phyloP scores from a whole-genome alignment of 2,888 invertebrate genomes.

The Glyphotaelius pellucidus region DNA sequence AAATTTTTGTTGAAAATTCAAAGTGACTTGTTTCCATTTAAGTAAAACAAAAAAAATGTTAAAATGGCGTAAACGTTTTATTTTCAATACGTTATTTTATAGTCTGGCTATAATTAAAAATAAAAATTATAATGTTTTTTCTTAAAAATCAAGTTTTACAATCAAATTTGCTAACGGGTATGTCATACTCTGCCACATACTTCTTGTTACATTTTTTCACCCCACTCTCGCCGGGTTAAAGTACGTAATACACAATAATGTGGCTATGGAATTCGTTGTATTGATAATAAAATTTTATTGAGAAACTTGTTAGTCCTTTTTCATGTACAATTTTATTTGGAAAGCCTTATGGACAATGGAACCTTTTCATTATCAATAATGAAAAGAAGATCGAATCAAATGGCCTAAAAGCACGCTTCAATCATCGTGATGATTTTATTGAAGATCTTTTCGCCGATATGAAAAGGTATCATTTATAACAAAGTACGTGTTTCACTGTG shows the following conservation, averaged over 20 bases:
- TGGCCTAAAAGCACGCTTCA: constrained; percentile 15
- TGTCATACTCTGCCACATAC: too few relatives aligned
- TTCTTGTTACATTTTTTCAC: too few relatives aligned
- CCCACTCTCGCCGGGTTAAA: too few relatives aligned
- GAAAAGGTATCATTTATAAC: neutral
- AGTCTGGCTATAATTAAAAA: too few relatives aligned
- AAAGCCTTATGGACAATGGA: neutral
- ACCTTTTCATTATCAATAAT: neutral
- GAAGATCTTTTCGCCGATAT: constrained; percentile 25
- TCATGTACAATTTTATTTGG: neutral
- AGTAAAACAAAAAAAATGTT: too few relatives aligned
- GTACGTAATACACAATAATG: neutral
- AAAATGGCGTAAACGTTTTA: too few relatives aligned
- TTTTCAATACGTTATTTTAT: too few relatives aligned
- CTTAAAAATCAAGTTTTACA: too few relatives aligned
- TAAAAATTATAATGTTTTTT: too few relatives aligned
- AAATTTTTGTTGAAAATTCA: too few relatives aligned
- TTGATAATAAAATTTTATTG: neutral
- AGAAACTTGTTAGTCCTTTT: neutral
- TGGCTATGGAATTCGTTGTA: neutral
- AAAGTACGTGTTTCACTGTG: neutral
- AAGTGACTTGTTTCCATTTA: too few relatives aligned
- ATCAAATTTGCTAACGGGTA: too few relatives aligned
- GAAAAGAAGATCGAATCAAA: neutral
- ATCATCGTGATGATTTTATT: constrained; percentile 41